Conservation (phyloP, 2,113 vertebrate species). For the Petrocephalus zakoni region DNA sequence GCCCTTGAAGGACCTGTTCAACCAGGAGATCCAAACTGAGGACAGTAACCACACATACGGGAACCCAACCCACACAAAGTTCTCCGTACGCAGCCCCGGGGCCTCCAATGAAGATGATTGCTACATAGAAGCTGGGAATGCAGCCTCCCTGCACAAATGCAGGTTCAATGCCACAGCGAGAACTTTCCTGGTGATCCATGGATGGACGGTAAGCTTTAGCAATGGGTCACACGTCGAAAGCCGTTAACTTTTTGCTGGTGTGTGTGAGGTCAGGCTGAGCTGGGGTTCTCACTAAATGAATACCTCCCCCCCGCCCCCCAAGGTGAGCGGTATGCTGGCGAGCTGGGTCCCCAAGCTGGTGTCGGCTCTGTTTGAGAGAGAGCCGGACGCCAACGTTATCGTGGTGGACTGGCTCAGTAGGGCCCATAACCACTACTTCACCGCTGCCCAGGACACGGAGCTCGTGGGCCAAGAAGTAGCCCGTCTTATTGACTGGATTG, state of each 20-base stretch:
- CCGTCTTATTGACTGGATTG: slow-evolving; percentile 63
- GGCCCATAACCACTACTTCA: slow-evolving; percentile 64
- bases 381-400: slow-evolving; percentile 59
- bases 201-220: slow-evolving; percentile 58
- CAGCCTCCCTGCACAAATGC: slow-evolving; percentile 33
- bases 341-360: slow-evolving; percentile 66
- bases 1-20: slow-evolving; percentile 42
- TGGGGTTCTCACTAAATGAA: background rate
- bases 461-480: slow-evolving; percentile 60
- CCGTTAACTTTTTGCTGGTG: background rate
- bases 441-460: slow-evolving; percentile 60
- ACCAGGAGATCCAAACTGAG: slow-evolving; percentile 21
- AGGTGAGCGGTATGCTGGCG: slow-evolving; percentile 66
- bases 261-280: background rate
- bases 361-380: slow-evolving; percentile 54
- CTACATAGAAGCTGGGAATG: background rate
- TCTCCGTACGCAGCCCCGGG: background rate
- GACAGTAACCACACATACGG: slow-evolving; percentile 34
- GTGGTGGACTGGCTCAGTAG: slow-evolving; percentile 66
- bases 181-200: slow-evolving; percentile 66
- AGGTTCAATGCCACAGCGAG: slow-evolving; percentile 58
- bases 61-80: slow-evolving; percentile 39
- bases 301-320: slow-evolving; percentile 8
- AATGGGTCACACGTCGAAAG: background rate
- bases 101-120: background rate